Percentiles rank a stretch among this genome's conserved stretches.
Conservation (phyloP, 1,140 invertebrate genomes). For the Cardiocondyla obscurior region DNA sequence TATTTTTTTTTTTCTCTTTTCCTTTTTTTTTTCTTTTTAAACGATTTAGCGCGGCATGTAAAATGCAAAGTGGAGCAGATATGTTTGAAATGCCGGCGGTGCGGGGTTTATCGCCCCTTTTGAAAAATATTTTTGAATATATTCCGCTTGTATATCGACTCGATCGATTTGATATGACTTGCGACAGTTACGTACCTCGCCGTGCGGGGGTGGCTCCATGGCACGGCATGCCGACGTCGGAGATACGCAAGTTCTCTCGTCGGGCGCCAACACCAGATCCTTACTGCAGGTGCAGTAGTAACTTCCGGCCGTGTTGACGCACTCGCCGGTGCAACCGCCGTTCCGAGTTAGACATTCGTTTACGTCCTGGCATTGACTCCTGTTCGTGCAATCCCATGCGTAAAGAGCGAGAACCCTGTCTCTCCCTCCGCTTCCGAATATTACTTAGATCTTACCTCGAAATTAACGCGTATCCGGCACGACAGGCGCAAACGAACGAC, state of each 20-base stretch:
- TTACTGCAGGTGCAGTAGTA: constrained; percentile 83
- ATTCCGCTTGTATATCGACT: not conserved
- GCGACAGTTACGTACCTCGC: constrained; percentile 71
- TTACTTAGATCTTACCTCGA: constrained; percentile 68
- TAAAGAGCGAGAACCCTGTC: not conserved
- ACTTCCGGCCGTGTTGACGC: constrained; percentile 84
- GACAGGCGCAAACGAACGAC: constrained; percentile 81
- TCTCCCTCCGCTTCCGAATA: too few species aligned
- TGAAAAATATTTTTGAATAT: not conserved
- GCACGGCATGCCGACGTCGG: constrained; percentile 77
- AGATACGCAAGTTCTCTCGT: constrained; percentile 84
- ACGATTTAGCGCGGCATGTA: not conserved
- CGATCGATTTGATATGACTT: not conserved
- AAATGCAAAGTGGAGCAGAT: not conserved
- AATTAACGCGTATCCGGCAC: constrained; percentile 72
- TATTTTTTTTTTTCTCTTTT: too few species aligned
- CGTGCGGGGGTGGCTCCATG: constrained; percentile 72
- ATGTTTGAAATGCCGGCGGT: not conserved
- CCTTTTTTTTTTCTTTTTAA: too few species aligned
- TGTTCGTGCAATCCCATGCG: constrained; percentile 68
- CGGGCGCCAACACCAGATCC: constrained; percentile 81
- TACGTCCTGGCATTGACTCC: constrained; percentile 76
- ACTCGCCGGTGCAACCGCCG: constrained; percentile 83
- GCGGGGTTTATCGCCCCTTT: not conserved
- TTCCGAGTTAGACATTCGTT: constrained; percentile 80